Base-by-base conservation (phyloP, 2,113 vertebrate species). In the Saccopteryx bilineata region DNA sequence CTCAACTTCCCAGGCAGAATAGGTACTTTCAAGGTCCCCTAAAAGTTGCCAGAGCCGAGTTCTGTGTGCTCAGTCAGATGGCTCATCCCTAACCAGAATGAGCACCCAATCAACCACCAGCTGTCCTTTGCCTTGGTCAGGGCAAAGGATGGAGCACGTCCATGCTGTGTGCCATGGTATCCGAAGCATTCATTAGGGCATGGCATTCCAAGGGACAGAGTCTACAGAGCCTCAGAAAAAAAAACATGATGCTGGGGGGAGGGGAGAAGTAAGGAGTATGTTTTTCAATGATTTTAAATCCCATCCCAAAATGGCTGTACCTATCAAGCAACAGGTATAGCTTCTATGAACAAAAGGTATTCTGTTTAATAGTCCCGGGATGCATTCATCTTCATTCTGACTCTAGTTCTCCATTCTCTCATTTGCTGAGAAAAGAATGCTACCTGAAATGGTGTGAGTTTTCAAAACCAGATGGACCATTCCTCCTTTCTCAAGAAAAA, bases 271-370 rank as follows among this genome's bases (percentile, higher is more conserved):
- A 28, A 65, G 19, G 54, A 79, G 33, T n/a, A 13, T 24, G 17
- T 74, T 93, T 86, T 91, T 90, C 83, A 91, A 61, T 78, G 63
- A 58, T 23, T 58, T 95, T 84, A 60, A 82, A 79, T 76, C 94
- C 95, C 63, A 95, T 50, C 65, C 76, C 79, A 69, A 95, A 95
- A 96, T 2, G 88, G 79, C 87, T 88, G 0, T 78, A 76, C 75
- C 82, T 93, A 87, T 90, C 97, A 95, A 93, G 56, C 92, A 83
- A 76, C 83, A 93, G 90, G 65, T 91, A 95, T 39, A 93, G 91
- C 68, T 82, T 95, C 92, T 61, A 24, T 7, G 93, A 96, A 96
- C 92, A 95, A 94, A 97, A 97, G 90, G 89, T 95, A 96, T 48
- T 94, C 74, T 81, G n/a, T 84, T 33, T 65, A 82, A 94, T 5